Conservation (phyloP, 2,888 invertebrate genomes). For the Microplitis deprimator region DNA sequence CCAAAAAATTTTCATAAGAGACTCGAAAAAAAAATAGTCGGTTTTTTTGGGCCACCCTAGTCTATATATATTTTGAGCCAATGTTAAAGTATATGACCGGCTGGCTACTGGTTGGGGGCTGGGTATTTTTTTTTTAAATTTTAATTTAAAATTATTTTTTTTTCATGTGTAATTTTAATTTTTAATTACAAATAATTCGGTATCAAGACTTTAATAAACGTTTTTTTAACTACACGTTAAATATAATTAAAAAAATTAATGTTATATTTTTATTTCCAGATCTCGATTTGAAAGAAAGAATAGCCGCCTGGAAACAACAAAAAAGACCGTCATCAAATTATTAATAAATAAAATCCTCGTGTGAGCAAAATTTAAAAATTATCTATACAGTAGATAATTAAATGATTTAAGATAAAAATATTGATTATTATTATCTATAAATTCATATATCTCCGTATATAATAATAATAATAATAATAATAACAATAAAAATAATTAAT, state of each 20-base stretch:
- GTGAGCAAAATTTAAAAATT: conserved; percentile 43
- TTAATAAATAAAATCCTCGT: conserved; percentile 51
- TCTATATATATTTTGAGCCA: too few relatives aligned
- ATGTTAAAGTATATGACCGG: too few relatives aligned
- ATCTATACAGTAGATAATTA: background rate
- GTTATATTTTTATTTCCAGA: conserved; percentile 73
- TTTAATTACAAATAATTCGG: too few relatives aligned
- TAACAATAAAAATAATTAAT: background rate
- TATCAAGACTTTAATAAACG: too few relatives aligned
- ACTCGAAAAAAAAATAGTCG: too few relatives aligned
- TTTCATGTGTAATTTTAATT: too few relatives aligned
- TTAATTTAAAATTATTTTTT: too few relatives aligned
- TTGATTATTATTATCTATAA: conserved; percentile 39
- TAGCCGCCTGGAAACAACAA: conserved; percentile 89
- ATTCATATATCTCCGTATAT: background rate
- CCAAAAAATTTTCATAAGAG: too few relatives aligned
- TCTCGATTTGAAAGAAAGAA: conserved; percentile 87
- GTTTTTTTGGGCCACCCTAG: too few relatives aligned
- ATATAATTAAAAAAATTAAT: background rate
- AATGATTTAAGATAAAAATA: conserved; percentile 19
- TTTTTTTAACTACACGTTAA: conserved; percentile 7
- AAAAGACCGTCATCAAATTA: conserved; percentile 74
- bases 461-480: background rate
- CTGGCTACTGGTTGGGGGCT: too few relatives aligned
- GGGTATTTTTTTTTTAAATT: too few relatives aligned